Evolutionary conservation across 2,797 vertebrate species (phyloP).

Genomic region (Delichon dasypus): DNA sequence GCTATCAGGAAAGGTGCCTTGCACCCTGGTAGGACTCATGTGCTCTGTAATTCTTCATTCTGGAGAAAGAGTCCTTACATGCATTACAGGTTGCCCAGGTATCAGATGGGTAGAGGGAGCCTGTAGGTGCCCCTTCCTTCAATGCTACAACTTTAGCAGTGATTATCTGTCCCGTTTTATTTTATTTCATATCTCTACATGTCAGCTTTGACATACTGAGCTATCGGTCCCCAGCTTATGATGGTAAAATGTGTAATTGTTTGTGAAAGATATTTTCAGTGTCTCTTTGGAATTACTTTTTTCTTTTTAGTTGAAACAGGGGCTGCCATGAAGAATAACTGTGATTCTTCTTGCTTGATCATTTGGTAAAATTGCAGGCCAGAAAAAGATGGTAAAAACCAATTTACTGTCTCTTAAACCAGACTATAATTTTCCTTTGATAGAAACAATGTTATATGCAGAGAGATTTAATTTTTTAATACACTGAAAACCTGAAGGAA

Average conservation of each 20-base stretch:
- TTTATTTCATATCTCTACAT: not conserved
- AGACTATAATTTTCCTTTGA: not conserved
- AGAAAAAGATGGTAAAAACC: not conserved
- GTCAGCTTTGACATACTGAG: not conserved
- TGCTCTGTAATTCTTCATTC: not conserved
- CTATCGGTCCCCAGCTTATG: rapidly evolving
- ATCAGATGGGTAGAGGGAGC: not conserved
- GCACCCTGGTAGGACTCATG: not conserved
- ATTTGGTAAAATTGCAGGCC: not conserved
- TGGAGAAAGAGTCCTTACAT: not conserved
- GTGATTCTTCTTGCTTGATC: not conserved
- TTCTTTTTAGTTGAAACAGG: not conserved
- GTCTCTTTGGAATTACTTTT: not conserved
- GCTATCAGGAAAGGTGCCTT: not conserved
- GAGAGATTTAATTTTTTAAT: not conserved
- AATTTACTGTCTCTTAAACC: not conserved
- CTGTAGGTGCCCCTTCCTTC: not conserved
- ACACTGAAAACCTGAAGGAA: not conserved
- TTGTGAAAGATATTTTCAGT: not conserved
- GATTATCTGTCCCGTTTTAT: not conserved
- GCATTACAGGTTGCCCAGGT: not conserved
- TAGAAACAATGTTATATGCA: not conserved
- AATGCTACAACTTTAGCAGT: not conserved
- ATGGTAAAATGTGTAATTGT: not conserved
- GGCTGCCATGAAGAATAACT: not conserved